Conservation (phyloP, 1,140 invertebrate genomes). For the Rhyzopertha dominica region DNA sequence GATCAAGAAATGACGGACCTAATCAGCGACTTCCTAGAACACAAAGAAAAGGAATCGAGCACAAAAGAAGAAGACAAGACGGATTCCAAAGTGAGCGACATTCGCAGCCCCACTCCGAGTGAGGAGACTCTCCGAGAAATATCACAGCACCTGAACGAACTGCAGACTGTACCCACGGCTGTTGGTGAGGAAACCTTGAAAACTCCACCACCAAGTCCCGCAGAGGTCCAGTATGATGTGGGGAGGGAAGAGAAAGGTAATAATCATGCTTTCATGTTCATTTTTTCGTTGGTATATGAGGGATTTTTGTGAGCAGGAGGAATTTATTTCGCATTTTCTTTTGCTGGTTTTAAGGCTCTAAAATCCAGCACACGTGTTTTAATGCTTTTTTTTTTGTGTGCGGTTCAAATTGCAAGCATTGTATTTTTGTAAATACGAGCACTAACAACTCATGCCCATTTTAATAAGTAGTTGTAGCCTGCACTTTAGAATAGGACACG, state of each 20-base stretch:
- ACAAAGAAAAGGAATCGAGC: slow-evolving; percentile 24
- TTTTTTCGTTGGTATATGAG: too few species aligned
- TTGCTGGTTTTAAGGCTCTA: not conserved
- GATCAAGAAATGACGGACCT: slow-evolving; percentile 40
- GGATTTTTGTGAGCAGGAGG: too few species aligned
- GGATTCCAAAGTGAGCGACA: slow-evolving; percentile 3
- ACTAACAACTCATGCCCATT: slow-evolving; percentile 41
- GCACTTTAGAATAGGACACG: too few species aligned
- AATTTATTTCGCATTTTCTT: too few species aligned
- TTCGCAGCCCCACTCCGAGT: slow-evolving; percentile 15
- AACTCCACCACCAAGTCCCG: slow-evolving; percentile 40
- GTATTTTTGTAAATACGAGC: too few species aligned
- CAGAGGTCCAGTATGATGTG: slow-evolving; percentile 25
- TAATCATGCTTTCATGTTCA: too few species aligned
- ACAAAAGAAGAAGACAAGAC: slow-evolving; percentile 13
- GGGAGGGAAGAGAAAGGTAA: too few species aligned
- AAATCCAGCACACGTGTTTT: not conserved
- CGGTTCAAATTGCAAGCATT: too few species aligned
- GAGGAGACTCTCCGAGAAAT: slow-evolving; percentile 39
- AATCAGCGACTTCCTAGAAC: slow-evolving; percentile 36
- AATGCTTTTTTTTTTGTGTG: too few species aligned
- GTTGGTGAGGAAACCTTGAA: slow-evolving; percentile 24
- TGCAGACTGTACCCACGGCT: slow-evolving; percentile 22
- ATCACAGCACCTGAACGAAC: slow-evolving; percentile 35
- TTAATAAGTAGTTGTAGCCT: too few species aligned